These are phyloP conservation scores for Corythornis cristatus DNA, from an alignment of 2,113 vertebrate genomes.

Conservation along the genomic window DNA sequence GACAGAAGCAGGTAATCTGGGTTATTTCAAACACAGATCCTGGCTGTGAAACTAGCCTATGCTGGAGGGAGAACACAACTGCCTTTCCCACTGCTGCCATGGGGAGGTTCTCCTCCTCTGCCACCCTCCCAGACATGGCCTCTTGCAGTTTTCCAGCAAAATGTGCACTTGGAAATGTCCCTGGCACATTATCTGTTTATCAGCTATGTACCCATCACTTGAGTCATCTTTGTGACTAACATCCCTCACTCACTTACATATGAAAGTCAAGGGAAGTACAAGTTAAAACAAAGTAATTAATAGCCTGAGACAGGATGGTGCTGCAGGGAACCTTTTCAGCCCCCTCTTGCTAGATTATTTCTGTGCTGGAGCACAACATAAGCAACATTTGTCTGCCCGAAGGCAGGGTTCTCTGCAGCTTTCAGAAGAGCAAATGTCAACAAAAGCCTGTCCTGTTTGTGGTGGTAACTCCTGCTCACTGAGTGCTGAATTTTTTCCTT, in stretches of 20 bases:
- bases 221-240: constrained; percentile 36
- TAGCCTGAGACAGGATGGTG: constrained; percentile 22
- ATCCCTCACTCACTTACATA: not conserved
- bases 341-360: not conserved
- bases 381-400: not conserved
- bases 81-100: not conserved
- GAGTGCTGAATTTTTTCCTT: not conserved
- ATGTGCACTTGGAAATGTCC: not conserved
- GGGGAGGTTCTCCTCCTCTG: not conserved
- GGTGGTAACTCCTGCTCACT: rapidly evolving
- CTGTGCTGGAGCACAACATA: not conserved
- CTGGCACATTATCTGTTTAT: constrained; percentile 27
- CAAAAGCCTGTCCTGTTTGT: not conserved
- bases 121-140: not conserved
- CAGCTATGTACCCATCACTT: not conserved
- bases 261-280: not conserved
- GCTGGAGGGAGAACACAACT: not conserved
- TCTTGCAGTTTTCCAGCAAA: constrained; percentile 16
- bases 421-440: not conserved
- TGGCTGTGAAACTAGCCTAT: not conserved
- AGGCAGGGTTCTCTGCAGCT: not conserved
- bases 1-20: not conserved
- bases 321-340: not conserved
- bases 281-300: constrained; percentile 36
- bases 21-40: not conserved